Evolutionary conservation across 2,113 vertebrate genomes (phyloP).

Genomic region (Atrichornis clamosus): DNA sequence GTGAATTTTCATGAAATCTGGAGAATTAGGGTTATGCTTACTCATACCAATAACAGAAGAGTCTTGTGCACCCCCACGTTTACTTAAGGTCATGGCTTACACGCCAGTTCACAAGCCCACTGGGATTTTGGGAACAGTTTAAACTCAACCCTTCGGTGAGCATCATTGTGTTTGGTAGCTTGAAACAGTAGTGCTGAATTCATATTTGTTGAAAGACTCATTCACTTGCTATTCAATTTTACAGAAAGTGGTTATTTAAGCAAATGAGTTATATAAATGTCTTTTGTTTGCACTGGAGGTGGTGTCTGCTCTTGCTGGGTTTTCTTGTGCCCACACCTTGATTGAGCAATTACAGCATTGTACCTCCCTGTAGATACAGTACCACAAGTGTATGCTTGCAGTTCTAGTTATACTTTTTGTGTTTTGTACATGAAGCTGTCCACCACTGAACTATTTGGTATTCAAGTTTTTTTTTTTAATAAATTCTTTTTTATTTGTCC

Average conservation of each 20-base stretch:
- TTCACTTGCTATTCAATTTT: neutral
- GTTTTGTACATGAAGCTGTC: neutral
- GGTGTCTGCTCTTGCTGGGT: neutral
- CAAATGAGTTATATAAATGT: neutral
- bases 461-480: neutral
- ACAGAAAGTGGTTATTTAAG: neutral
- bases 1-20: neutral
- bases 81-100: neutral
- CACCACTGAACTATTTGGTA: neutral
- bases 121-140: neutral
- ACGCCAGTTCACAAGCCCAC: neutral
- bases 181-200: neutral
- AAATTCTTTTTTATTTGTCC: neutral
- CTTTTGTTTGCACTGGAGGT: constrained; percentile 11
- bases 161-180: neutral
- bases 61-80: neutral
- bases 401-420: neutral
- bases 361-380: neutral
- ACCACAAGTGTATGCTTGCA: neutral
- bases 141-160: neutral
- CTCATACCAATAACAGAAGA: neutral
- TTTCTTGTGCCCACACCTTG: neutral
- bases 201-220: neutral
- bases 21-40: neutral
- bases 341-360: neutral